phyloP scores from a whole-genome alignment of 2,113 vertebrate species.

The Pterocles burchelli region DNA sequence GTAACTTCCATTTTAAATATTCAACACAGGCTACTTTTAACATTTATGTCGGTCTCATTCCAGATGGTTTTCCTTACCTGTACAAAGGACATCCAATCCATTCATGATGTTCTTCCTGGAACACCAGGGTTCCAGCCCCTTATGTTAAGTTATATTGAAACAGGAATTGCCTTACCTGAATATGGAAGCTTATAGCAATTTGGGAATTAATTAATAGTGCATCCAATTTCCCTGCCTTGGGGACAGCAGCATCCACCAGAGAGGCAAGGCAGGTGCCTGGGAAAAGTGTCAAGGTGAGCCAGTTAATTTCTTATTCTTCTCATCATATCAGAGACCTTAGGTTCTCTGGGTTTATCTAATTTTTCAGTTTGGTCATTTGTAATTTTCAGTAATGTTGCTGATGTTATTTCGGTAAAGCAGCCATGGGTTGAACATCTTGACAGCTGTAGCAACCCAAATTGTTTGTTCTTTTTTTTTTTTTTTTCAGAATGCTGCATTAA shows the following conservation, averaged over 20 bases:
- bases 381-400: not conserved
- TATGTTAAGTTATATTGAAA: not conserved
- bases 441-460: fast-evolving
- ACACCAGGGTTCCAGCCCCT: not conserved
- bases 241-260: not conserved
- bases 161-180: not conserved
- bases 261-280: not conserved
- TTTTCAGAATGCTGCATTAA: not conserved
- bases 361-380: not conserved
- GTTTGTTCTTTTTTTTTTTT: not conserved
- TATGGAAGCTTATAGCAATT: not conserved
- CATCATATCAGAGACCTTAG: not conserved
- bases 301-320: not conserved
- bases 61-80: not conserved
- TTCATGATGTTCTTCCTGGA: not conserved
- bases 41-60: not conserved
- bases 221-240: not conserved
- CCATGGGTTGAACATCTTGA: not conserved
- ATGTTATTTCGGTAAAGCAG: not conserved
- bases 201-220: not conserved
- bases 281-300: not conserved
- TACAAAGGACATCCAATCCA: not conserved
- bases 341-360: not conserved
- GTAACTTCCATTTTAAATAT: not conserved
- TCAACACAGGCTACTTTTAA: not conserved